These are phyloP conservation scores for Plebejus argus DNA, from an alignment of 2,888 invertebrate species.

Conservation along the genomic window DNA sequence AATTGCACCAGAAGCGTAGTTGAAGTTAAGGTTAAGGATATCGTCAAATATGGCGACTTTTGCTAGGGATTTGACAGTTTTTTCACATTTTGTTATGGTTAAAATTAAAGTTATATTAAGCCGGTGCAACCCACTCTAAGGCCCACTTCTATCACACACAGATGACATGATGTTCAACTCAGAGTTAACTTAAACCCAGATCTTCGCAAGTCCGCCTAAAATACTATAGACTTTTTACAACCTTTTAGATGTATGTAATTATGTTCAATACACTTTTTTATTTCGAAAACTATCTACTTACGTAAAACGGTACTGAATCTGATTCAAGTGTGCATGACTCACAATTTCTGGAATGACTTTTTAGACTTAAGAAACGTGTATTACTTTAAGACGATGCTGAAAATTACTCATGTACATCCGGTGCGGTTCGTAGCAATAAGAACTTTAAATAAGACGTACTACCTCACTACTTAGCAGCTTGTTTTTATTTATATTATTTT, in stretches of 20 bases:
- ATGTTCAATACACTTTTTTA: neutral
- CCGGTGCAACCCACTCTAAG: too few relatives aligned
- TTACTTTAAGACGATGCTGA: neutral
- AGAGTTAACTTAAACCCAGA: too few relatives aligned
- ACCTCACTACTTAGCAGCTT: neutral
- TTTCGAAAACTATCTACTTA: neutral
- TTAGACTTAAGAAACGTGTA: neutral
- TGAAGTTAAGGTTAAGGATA: too few relatives aligned
- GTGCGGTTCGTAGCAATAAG: neutral
- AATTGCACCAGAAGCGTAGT: too few relatives aligned
- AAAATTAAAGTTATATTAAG: too few relatives aligned
- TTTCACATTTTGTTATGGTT: too few relatives aligned
- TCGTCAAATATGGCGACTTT: too few relatives aligned
- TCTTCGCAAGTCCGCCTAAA: too few relatives aligned
- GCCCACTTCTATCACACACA: too few relatives aligned
- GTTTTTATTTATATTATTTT: neutral
- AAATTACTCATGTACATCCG: constrained; percentile 10
- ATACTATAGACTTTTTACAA: too few relatives aligned
- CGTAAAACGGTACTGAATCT: neutral
- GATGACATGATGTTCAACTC: too few relatives aligned
- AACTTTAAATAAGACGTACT: neutral
- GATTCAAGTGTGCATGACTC: neutral
- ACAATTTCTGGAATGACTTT: neutral
- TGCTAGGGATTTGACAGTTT: too few relatives aligned
- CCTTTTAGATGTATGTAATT: neutral